phyloP scores from a whole-genome alignment of 2,113 vertebrate species.

The Cyanoliseus patagonus region DNA sequence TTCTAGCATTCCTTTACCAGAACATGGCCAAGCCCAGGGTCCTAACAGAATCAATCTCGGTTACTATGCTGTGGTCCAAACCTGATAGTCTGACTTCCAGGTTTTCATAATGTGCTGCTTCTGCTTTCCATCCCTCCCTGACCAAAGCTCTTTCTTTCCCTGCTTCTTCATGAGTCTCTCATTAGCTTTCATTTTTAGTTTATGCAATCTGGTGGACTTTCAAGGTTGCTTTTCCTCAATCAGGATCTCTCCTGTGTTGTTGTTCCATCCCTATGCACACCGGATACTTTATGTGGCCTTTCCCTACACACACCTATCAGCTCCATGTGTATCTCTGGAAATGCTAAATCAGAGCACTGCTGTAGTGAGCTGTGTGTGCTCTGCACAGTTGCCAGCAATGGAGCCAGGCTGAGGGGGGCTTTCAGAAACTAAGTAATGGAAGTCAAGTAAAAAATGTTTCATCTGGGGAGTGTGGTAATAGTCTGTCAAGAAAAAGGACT shows the following conservation, averaged over 20 bases:
- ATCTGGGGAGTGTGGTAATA: neutral
- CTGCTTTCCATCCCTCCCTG: neutral
- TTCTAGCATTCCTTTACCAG: neutral
- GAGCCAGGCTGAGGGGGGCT: neutral
- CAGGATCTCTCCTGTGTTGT: neutral
- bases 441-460: neutral
- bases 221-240: neutral
- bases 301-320: neutral
- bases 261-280: neutral
- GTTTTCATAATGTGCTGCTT: neutral
- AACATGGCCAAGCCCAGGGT: neutral
- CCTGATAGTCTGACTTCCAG: neutral
- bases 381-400: neutral
- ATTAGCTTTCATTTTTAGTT: conserved; percentile 13
- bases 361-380: conserved; percentile 33
- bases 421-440: neutral
- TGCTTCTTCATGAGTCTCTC: neutral
- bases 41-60: neutral
- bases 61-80: neutral
- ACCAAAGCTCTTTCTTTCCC: neutral
- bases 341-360: conserved; percentile 14
- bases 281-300: conserved; percentile 35
- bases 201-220: conserved; percentile 1
- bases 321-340: conserved; percentile 27
- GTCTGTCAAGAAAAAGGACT: neutral